Conservation (phyloP, 2,113 vertebrate species). For the Pipra filicauda region DNA sequence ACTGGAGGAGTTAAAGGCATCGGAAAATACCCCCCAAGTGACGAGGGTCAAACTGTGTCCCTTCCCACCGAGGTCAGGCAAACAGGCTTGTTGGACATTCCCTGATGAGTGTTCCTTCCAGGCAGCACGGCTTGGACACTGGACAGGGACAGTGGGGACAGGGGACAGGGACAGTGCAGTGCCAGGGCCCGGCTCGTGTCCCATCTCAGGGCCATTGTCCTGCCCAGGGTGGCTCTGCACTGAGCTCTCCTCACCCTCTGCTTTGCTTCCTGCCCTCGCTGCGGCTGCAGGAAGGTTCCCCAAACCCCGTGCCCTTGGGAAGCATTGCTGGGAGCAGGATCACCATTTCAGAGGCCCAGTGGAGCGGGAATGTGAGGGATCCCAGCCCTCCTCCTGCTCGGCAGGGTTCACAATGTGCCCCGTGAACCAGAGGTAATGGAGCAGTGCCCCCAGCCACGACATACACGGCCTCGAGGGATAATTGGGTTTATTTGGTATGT, state of each 20-base stretch:
- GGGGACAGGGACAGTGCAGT: background rate
- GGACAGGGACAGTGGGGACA: background rate
- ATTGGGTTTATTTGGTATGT: conserved; percentile 32
- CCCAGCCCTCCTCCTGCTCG: background rate
- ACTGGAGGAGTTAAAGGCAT: background rate
- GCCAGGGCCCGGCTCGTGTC: accelerated
- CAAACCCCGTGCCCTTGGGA: background rate
- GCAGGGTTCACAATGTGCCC: background rate
- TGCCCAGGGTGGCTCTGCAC: background rate
- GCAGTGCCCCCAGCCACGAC: background rate
- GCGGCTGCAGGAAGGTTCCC: background rate
- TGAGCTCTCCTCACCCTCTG: background rate
- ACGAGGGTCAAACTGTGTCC: background rate
- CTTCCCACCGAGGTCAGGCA: background rate
- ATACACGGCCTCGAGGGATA: background rate
- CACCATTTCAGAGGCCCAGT: background rate
- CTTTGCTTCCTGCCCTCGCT: accelerated
- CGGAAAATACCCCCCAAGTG: background rate
- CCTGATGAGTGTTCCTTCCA: background rate
- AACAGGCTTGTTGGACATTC: background rate
- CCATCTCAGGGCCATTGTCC: accelerated
- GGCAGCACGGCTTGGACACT: accelerated
- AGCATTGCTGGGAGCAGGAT: background rate
- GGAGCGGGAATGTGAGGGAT: background rate
- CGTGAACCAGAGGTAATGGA: conserved; percentile 29